Conservation (phyloP, 1,140 invertebrate genomes). For the Temnothorax nylanderi region DNA sequence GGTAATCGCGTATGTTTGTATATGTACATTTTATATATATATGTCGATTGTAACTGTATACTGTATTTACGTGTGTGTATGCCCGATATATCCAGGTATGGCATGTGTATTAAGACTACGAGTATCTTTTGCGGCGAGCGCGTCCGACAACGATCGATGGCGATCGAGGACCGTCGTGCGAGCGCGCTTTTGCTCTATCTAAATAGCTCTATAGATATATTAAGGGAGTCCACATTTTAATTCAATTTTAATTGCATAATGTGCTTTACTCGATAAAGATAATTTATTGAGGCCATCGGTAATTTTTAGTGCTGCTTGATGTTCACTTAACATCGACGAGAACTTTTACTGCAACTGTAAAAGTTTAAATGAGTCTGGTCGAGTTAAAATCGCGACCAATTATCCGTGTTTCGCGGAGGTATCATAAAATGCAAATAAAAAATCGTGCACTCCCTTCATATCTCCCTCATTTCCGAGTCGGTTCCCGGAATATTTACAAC, state of each 20-base stretch:
- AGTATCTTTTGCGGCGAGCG: constrained; percentile 42
- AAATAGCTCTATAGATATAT: neutral
- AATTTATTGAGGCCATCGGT: neutral
- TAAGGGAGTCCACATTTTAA: constrained; percentile 50
- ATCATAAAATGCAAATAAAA: constrained; percentile 13
- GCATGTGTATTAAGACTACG: constrained; percentile 80
- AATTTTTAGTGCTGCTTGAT: neutral
- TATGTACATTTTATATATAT: constrained; percentile 82
- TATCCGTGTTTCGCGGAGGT: no score
- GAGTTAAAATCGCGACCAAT: neutral
- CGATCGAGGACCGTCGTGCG: constrained; percentile 33
- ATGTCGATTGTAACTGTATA: constrained; percentile 81
- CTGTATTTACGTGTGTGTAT: constrained; percentile 85
- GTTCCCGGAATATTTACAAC: constrained; percentile 61
- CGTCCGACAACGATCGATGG: neutral
- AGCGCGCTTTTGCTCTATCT: neutral
- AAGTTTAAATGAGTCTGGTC: neutral
- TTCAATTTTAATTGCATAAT: neutral
- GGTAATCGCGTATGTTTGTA: constrained; percentile 81
- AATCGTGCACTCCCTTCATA: constrained; percentile 48
- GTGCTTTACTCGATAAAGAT: neutral
- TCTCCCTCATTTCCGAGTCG: neutral
- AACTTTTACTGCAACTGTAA: neutral
- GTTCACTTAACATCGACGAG: neutral
- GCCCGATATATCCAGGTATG: constrained; percentile 82